These are phyloP conservation scores for Valencia hispanica DNA, from an alignment of 2,797 vertebrate genomes.

Conservation along the genomic window DNA sequence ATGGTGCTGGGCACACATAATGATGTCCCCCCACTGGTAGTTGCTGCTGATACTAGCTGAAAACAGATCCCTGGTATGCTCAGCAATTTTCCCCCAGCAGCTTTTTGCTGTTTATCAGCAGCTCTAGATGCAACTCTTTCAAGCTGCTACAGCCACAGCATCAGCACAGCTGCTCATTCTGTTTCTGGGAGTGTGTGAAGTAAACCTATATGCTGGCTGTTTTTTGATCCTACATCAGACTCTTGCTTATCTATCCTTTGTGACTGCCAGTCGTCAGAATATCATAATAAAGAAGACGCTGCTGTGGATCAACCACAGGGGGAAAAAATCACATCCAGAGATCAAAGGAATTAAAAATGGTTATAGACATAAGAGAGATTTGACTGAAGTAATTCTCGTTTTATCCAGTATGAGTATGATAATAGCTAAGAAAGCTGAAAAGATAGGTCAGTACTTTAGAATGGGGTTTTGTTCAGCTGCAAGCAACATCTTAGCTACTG, in stretches of 20 bases:
- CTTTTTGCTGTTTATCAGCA: conserved; percentile 63
- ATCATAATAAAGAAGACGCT: neutral
- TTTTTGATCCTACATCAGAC: neutral
- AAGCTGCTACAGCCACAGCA: conserved; percentile 81
- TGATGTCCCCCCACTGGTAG: conserved; percentile 90
- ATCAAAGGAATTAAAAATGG: neutral
- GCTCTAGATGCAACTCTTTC: conserved; percentile 83
- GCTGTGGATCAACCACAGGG: neutral
- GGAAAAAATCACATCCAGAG: neutral
- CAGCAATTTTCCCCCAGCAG: conserved; percentile 87
- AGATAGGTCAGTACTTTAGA: neutral
- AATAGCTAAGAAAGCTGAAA: neutral
- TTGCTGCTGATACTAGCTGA: conserved; percentile 98
- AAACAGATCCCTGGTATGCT: conserved; percentile 92
- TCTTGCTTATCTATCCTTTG: neutral
- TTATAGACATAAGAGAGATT: conserved; percentile 24
- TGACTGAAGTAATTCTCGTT: neutral
- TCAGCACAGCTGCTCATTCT: neutral
- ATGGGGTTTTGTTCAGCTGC: neutral
- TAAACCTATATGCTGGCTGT: neutral
- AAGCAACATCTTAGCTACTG: neutral
- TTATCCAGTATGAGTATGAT: neutral
- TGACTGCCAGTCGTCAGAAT: neutral
- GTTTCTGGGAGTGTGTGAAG: conserved; percentile 1
- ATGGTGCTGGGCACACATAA: conserved; percentile 89